A percentile compares a stretch with the other conserved stretches of the same genome.
Evolutionary conservation across 2,113 vertebrate species (phyloP).

Genomic region (Phodopus roborovskii): DNA sequence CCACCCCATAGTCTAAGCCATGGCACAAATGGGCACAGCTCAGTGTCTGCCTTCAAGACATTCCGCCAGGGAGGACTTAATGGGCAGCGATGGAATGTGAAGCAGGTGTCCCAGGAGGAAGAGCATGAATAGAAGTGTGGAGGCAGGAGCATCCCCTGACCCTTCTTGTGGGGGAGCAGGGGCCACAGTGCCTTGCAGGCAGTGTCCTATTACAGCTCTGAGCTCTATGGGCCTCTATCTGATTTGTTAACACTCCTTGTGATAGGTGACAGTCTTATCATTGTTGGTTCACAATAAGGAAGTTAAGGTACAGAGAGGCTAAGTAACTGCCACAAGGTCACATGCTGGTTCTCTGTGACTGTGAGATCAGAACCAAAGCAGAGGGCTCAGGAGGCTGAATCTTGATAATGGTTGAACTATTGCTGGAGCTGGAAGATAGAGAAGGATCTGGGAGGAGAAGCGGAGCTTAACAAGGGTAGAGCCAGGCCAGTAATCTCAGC

Average conservation of each 20-base stretch:
- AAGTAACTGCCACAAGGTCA: background rate
- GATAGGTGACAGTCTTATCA: background rate
- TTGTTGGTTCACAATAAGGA: conserved; percentile 11
- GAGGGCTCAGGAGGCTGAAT: background rate
- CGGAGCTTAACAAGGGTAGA: background rate
- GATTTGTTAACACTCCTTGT: background rate
- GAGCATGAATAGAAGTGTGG: background rate
- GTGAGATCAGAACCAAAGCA: background rate
- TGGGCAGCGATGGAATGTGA: background rate
- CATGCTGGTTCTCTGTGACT: conserved; percentile 1
- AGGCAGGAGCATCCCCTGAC: background rate
- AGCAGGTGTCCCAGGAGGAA: background rate
- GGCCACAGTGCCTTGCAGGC: background rate
- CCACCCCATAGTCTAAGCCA: background rate
- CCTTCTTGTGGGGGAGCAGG: background rate
- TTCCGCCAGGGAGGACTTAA: background rate
- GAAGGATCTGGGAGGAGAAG: background rate
- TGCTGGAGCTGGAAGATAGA: background rate
- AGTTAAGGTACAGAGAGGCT: conserved; percentile 20
- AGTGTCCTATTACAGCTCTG: background rate
- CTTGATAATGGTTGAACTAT: conserved; percentile 13
- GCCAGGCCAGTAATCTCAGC: background rate
- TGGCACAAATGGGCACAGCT: background rate
- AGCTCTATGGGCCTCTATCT: background rate
- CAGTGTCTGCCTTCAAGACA: background rate